Conservation (phyloP, 2,888 invertebrate species). For the Norana najaformis region DNA sequence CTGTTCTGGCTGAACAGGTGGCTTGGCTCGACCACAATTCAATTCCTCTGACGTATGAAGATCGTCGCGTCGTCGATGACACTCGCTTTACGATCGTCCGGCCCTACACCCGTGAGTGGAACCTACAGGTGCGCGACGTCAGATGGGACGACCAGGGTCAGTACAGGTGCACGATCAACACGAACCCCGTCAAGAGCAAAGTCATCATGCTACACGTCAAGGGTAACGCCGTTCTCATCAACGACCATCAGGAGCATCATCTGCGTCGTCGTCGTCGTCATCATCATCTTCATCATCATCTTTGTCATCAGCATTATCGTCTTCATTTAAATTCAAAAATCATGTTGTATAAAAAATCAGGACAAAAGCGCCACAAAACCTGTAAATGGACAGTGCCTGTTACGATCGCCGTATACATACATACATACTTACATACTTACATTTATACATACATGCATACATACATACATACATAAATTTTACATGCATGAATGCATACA, state of each 20-base stretch:
- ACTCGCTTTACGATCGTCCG: conserved; percentile 55
- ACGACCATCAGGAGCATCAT: background rate
- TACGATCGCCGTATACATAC: no score
- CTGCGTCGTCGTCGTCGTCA: background rate
- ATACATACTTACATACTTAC: background rate
- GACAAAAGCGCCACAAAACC: background rate
- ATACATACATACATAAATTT: background rate
- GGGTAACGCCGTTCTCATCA: conserved; percentile 45
- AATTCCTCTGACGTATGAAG: conserved; percentile 52
- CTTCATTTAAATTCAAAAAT: background rate
- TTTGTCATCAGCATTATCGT: background rate
- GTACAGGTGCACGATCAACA: conserved; percentile 57
- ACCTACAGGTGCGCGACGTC: conserved; percentile 53
- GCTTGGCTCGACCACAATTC: conserved; percentile 53
- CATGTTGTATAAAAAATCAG: no score
- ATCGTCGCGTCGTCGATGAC: conserved; percentile 55
- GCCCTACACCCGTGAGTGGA: conserved; percentile 55
- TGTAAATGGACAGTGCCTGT: no score
- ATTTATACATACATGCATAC: background rate
- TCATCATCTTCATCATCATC: background rate
- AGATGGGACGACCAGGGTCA: conserved; percentile 52
- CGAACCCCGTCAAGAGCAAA: conserved; percentile 52
- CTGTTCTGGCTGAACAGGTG: conserved; percentile 7
- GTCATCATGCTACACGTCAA: conserved; percentile 51
- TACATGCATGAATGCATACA: no score